A percentile compares a stretch with the other conserved stretches of the same genome.
Evolutionary conservation across 2,888 invertebrate species (phyloP).

Genomic region (Keiferia lycopersicella): DNA sequence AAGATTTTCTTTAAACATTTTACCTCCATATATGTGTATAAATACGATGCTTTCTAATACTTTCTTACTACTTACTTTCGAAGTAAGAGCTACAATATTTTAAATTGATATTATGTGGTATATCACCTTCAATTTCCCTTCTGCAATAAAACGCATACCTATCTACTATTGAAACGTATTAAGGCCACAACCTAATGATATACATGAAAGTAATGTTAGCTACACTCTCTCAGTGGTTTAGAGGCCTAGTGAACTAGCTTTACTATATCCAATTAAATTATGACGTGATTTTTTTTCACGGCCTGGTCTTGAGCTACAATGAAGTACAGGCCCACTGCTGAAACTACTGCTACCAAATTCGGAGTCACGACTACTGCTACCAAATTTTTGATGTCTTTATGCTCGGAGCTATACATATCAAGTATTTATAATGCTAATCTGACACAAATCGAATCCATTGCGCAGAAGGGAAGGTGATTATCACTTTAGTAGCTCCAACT

Average conservation of each 20-base stretch:
- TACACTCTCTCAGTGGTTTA: background rate
- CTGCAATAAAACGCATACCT: background rate
- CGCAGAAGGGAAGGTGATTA: background rate
- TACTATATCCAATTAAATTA: background rate
- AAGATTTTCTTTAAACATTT: background rate
- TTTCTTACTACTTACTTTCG: too few relatives aligned
- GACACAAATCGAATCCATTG: background rate
- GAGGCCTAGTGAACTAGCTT: background rate
- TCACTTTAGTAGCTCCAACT: too few relatives aligned
- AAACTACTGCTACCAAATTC: too few relatives aligned
- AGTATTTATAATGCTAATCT: background rate
- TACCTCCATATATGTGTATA: background rate
- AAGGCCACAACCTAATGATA: background rate
- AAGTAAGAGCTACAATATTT: conserved; percentile 7
- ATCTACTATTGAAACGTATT: background rate
- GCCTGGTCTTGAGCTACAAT: too few relatives aligned
- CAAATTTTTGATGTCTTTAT: too few relatives aligned
- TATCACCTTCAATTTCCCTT: conserved; percentile 3
- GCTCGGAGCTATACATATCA: background rate
- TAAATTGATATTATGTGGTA: conserved; percentile 2
- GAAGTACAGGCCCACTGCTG: too few relatives aligned
- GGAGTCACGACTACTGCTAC: too few relatives aligned
- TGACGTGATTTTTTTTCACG: background rate
- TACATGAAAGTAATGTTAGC: background rate
- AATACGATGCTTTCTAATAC: background rate